phyloP scores from a whole-genome alignment of 1,140 invertebrate genomes.

The Pomacea maculata region DNA sequence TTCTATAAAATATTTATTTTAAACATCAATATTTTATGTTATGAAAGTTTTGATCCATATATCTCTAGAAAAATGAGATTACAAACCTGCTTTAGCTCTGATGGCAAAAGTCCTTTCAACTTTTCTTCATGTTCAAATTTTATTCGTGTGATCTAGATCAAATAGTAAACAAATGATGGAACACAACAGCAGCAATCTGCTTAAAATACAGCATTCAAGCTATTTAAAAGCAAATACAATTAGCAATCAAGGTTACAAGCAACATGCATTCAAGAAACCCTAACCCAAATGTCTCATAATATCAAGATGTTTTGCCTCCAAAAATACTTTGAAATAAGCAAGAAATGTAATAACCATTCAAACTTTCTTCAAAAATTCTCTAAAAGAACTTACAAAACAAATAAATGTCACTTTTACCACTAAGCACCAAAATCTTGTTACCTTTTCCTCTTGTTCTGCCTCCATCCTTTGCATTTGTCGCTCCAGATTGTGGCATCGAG shows the following conservation, averaged over 20 bases:
- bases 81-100: constrained; percentile 55
- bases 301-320: too few relatives aligned
- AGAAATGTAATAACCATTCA: too few relatives aligned
- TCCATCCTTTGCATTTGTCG: constrained; percentile 52
- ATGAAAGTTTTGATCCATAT: not conserved
- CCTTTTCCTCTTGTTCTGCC: constrained; percentile 59
- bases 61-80: not conserved
- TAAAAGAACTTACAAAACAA: too few relatives aligned
- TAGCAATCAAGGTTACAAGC: too few relatives aligned
- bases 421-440: constrained; percentile 18
- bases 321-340: too few relatives aligned
- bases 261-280: too few relatives aligned
- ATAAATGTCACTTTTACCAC: too few relatives aligned
- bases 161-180: constrained; percentile 4
- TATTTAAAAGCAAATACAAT: too few relatives aligned
- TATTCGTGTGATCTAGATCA: constrained; percentile 51
- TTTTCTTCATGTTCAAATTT: constrained; percentile 60
- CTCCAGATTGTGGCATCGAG: constrained; percentile 46
- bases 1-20: too few relatives aligned
- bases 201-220: not conserved
- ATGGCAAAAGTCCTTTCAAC: constrained; percentile 59
- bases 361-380: too few relatives aligned
- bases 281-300: too few relatives aligned
- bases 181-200: not conserved
- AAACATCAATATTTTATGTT: not conserved